Evolutionary conservation across 2,113 vertebrate species (phyloP).

Genomic region (Coturnix japonica): DNA sequence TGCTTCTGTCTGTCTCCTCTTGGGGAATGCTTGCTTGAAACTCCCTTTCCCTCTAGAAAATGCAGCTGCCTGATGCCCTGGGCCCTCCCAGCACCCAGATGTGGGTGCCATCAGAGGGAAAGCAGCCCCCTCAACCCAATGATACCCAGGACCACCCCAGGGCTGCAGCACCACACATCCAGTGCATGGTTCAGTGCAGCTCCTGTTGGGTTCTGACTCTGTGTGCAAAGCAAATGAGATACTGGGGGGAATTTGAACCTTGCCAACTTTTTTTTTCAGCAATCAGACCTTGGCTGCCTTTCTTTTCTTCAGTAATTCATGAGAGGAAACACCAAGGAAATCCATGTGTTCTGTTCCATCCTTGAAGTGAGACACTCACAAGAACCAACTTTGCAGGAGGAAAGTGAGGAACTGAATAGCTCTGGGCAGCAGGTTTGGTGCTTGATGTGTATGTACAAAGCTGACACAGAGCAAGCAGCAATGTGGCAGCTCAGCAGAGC

Average conservation of each 20-base stretch:
- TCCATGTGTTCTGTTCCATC: background rate
- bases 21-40: background rate
- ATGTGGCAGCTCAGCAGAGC: background rate
- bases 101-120: fast-evolving
- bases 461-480: background rate
- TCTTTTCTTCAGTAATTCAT: background rate
- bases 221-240: background rate
- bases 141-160: fast-evolving
- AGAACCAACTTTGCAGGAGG: too few species aligned
- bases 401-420: background rate
- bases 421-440: fast-evolving
- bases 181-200: fast-evolving
- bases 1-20: background rate
- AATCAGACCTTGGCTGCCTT: background rate
- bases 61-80: background rate
- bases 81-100: background rate
- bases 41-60: background rate
- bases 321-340: background rate
- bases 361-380: background rate
- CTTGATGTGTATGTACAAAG: background rate
- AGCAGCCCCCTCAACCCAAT: too few species aligned
- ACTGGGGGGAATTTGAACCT: background rate
- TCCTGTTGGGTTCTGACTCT: background rate
- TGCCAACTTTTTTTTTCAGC: background rate
- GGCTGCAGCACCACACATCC: fast-evolving